Base-by-base conservation (phyloP, 2,888 invertebrate genomes). In the Sinhomidia bicolor region DNA sequence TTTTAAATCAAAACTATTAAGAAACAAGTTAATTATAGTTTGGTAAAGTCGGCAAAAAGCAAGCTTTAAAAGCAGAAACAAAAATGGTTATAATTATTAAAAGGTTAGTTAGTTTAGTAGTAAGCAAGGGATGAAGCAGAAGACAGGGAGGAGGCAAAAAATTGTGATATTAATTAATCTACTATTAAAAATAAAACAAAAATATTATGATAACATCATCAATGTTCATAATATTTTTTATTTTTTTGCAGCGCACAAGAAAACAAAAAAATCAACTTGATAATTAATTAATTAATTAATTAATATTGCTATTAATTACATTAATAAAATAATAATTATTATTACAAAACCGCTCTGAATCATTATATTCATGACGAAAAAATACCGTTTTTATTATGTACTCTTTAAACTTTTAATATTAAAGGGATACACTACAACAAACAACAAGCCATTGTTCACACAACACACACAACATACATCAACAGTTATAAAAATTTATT, bases 81-180 rank as follows among this genome's bases (percentile, higher is more conserved):
- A 5, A 57, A 78, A 36, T 36, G 54, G 78, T 20, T 78, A 57
- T 26, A 74, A 57, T 4, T 57, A 17, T 36, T 74, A 44, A 44
- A 74, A 54, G 1, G 7, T 17, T 32, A 17, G 1, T 47, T 20
- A 20, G 7, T 54, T n/a, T 32, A 9, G 60, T 71, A 47, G 60
- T 7, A n/a, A n/a, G n/a, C n/a, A n/a, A n/a, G n/a, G n/a, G n/a
- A n/a, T n/a, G n/a, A n/a, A n/a, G n/a, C n/a, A n/a, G n/a, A n/a
- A n/a, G n/a, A n/a, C n/a, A n/a, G n/a, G 26, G 51, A 84, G 60
- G 60, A 76, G 44, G 47, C 41, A 78, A 60, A 80, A 65, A 44
- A 78, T 78, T 85, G 85, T 85, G 85, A 85, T 85, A 85, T 85
- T 85, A 85, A 85, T 85, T 78, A 78, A 85, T 84, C 76, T 85